A percentile compares a stretch with the other conserved stretches of the same genome.
Conservation (phyloP, 2,113 vertebrate genomes). For the Gnathonemus longibarbis region DNA sequence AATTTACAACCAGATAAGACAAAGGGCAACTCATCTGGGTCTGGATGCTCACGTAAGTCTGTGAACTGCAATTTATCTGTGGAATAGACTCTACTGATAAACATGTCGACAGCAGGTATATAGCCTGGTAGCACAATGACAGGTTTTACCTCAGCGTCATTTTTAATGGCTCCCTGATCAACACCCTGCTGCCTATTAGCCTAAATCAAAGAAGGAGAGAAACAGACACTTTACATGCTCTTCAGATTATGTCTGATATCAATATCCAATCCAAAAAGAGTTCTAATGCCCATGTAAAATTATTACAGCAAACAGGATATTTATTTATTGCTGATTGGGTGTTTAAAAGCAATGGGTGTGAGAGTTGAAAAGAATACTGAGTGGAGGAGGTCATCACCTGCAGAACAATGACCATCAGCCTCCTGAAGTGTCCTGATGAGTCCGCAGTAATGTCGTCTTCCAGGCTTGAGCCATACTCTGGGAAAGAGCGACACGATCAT, state of each 20-base stretch:
- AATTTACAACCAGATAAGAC: not conserved
- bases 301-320: not conserved
- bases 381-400: conserved; percentile 63
- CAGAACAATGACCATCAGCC: conserved; percentile 84
- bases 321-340: not conserved
- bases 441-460: conserved; percentile 82
- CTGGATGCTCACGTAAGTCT: not conserved
- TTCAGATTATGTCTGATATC: not conserved
- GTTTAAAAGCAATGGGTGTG: not conserved
- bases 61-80: not conserved
- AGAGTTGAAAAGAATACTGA: not conserved
- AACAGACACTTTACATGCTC: not conserved
- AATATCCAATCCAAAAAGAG: not conserved
- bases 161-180: conserved; percentile 65
- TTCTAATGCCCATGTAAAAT: not conserved
- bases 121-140: not conserved
- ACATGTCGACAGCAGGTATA: not conserved
- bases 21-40: no score
- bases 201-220: conserved; percentile 50
- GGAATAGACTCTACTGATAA: not conserved
- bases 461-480: conserved; percentile 76
- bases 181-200: conserved; percentile 74
- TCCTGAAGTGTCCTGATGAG: conserved; percentile 80
- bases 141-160: conserved; percentile 77
- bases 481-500: not conserved